phyloP scores from a whole-genome alignment of 2,113 vertebrate species.

The Stictonetta naevosa region DNA sequence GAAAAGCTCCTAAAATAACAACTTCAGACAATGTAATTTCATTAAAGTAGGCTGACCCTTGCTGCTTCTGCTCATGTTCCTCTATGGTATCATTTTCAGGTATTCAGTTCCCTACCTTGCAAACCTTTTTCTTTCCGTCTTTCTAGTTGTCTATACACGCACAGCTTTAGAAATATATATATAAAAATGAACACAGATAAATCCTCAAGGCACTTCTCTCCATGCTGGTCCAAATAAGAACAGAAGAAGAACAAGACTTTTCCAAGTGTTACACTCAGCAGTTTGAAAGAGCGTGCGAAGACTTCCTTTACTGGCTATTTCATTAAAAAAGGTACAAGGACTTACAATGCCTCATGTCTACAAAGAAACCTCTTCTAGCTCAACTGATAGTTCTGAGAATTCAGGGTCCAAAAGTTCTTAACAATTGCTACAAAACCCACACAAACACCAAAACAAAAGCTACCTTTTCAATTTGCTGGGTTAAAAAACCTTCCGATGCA shows the following conservation, averaged over 20 bases:
- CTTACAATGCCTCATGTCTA: background rate
- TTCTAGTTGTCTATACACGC: background rate
- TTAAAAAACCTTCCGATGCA: background rate
- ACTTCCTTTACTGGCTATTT: background rate
- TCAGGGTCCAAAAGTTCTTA: background rate
- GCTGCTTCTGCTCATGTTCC: background rate
- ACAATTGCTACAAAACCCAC: background rate
- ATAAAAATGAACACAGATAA: background rate
- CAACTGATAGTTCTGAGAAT: background rate
- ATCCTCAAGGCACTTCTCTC: background rate
- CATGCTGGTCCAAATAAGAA: background rate
- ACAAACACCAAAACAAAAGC: background rate
- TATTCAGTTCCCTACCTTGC: conserved; percentile 1
- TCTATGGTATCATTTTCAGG: background rate
- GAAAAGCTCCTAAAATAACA: conserved; percentile 16
- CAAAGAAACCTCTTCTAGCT: background rate
- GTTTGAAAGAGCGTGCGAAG: background rate
- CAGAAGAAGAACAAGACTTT: background rate
- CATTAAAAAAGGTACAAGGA: background rate
- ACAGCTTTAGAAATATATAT: background rate
- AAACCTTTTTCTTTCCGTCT: background rate
- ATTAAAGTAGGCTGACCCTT: conserved; percentile 53
- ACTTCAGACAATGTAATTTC: background rate
- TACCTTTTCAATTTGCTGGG: background rate
- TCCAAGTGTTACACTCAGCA: background rate